Evolutionary conservation across 2,113 vertebrate genomes (phyloP), one percentile per base, ranked within the genome.

Genomic region (Pseudopipra pipra): DNA sequence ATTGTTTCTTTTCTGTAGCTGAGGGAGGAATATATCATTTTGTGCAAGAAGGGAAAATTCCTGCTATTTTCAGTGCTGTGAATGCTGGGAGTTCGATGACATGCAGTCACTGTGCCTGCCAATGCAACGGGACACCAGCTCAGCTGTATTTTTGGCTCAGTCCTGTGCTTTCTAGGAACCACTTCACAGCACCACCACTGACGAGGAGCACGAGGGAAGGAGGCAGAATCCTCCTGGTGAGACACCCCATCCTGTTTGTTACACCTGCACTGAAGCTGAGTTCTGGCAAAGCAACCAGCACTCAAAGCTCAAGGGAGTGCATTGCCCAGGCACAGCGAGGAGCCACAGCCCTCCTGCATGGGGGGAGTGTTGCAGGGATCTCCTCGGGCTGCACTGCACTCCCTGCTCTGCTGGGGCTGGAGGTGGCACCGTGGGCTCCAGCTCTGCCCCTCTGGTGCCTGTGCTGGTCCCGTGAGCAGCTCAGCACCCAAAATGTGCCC

Each of bases 111-210:
- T 28, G 82, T 10, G 85, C 88, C 27, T 96, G 95, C 96, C 96
- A 96, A 7, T 86, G 90, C 93, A 95, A 94, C 15, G 4, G 96
- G 95, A 95, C 92, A 96, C 93, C 76, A 31, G 65, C 47, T 96
- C 83, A 85, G 90, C 90, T 66, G 79, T 20, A 7, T 39, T 85
- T 84, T 73, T 97, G 96, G 96, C 96, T 96, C 90, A 73, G 83
- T 4, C 37, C 83, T 9, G 44, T 0, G 66, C 96, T 97, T 93
- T 97, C 96, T 68, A 97, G 96, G 96, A 97, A 96, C 41, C 61
- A 35, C 46, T 65, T 72, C 83, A 20, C 65, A 76, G 8, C 87
- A 85, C 47, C 72, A 80, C 22, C 52, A 46, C 43, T 0, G 68
- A 16, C 28, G 12, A 39, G 87, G 54, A 94, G 58, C 10, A 27